Percentiles rank a stretch among this genome's conserved stretches.
These are phyloP conservation scores for Papilio demoleus DNA, from an alignment of 2,888 invertebrate species.

Conservation along the genomic window DNA sequence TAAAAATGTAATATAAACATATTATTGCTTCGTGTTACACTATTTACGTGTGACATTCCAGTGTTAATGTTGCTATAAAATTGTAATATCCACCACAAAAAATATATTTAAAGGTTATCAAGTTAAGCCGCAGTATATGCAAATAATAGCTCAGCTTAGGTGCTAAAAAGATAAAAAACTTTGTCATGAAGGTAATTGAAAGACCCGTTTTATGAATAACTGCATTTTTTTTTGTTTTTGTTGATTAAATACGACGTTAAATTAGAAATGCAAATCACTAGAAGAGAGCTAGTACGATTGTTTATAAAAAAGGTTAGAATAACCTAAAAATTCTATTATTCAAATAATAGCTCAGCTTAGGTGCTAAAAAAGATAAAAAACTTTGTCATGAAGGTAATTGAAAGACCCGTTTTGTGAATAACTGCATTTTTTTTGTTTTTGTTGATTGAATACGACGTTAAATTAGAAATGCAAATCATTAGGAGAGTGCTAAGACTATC, in stretches of 20 bases:
- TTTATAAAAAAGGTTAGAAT: background rate
- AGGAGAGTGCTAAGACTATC: background rate
- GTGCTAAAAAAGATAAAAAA: conserved; percentile 11
- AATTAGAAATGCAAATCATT: too few relatives aligned
- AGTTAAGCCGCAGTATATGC: conserved; percentile 6
- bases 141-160: conserved; percentile 4
- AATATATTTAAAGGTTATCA: conserved; percentile 25
- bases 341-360: background rate
- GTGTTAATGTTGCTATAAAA: conserved; percentile 27
- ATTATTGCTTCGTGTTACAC: conserved; percentile 23
- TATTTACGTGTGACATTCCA: conserved; percentile 20
- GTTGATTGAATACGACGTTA: too few relatives aligned
- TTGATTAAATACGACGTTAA: too few relatives aligned
- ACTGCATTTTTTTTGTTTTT: conserved; percentile 4
- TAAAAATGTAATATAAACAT: conserved; percentile 15
- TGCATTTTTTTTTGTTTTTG: conserved; percentile 8
- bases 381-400: background rate
- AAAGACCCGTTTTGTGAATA: conserved; percentile 10
- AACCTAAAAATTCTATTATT: background rate
- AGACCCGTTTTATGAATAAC: conserved; percentile 10
- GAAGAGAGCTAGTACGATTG: background rate
- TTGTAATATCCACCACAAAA: conserved; percentile 21
- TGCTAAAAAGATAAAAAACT: conserved; percentile 9
- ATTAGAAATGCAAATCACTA: too few relatives aligned
- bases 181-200: background rate